These are phyloP conservation scores for Candoia aspera DNA, from an alignment of 2,113 vertebrate genomes.

Conservation along the genomic window DNA sequence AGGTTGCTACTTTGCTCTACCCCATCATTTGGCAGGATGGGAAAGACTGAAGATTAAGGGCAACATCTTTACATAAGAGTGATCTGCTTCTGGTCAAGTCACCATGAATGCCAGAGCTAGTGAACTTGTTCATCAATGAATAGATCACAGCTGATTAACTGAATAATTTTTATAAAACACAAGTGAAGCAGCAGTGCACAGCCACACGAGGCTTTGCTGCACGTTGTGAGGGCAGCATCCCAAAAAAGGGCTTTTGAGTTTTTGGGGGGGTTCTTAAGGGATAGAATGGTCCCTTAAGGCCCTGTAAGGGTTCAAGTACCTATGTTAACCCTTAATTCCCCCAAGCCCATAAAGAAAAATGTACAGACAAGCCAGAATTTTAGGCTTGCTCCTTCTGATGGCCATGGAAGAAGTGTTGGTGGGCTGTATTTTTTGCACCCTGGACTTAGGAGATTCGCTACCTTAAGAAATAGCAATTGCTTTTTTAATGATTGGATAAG, in stretches of 20 bases:
- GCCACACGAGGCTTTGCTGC: neutral
- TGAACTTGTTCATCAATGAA: neutral
- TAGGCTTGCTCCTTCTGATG: neutral
- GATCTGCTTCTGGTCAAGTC: neutral
- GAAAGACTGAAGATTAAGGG: neutral
- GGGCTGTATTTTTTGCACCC: neutral
- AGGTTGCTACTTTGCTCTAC: neutral
- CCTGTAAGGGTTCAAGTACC: neutral
- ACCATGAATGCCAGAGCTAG: neutral
- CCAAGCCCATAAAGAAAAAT: too few species aligned
- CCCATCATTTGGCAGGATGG: neutral
- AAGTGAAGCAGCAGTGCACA: neutral
- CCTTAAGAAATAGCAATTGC: neutral
- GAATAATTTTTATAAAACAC: neutral
- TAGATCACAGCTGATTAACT: neutral
- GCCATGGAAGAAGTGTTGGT: neutral
- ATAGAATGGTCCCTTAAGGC: neutral
- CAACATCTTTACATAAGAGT: neutral
- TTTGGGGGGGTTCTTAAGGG: neutral
- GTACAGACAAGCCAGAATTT: neutral
- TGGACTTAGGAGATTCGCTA: neutral
- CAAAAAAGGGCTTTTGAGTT: neutral
- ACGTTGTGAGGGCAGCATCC: neutral
- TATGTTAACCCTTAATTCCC: neutral
- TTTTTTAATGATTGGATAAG: neutral